A percentile compares a stretch with the other conserved stretches of the same genome.
Evolutionary conservation across 2,113 vertebrate genomes (phyloP).

Genomic region (Talpa occidentalis): DNA sequence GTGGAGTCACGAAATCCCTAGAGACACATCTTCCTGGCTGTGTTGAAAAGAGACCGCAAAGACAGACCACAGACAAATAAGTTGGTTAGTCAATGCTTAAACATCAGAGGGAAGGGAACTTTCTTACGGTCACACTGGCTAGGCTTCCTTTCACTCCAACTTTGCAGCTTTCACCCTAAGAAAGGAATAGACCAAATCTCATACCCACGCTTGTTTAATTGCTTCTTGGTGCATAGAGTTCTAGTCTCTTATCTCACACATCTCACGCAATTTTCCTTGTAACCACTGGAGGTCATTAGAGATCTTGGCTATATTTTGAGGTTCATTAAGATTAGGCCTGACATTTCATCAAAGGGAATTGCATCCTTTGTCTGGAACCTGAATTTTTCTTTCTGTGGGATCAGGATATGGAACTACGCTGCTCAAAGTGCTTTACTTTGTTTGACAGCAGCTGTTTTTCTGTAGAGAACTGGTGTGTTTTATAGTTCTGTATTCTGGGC

Average conservation of each 20-base stretch:
- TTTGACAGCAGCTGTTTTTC: background rate
- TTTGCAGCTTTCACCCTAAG: constrained; percentile 16
- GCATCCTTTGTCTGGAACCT: background rate
- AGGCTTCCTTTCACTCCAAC: background rate
- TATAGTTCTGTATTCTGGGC: background rate
- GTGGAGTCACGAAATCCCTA: background rate
- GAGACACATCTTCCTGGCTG: background rate
- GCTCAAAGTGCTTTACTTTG: background rate
- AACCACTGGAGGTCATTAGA: constrained; percentile 75
- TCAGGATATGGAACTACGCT: background rate
- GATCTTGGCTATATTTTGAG: constrained; percentile 53
- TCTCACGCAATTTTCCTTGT: constrained; percentile 47
- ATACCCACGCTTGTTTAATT: background rate
- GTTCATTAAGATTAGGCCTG: background rate
- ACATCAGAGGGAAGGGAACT: background rate
- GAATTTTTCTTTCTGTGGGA: constrained; percentile 31
- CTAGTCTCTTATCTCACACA: background rate
- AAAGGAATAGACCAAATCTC: background rate
- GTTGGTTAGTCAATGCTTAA: background rate
- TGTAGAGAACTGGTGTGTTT: background rate
- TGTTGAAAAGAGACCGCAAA: background rate
- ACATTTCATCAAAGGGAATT: background rate
- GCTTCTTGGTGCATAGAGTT: background rate
- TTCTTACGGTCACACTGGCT: background rate
- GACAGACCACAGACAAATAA: background rate